Evolutionary conservation across 2,888 invertebrate genomes (phyloP).

Genomic region (Cosmopolites sordidus): DNA sequence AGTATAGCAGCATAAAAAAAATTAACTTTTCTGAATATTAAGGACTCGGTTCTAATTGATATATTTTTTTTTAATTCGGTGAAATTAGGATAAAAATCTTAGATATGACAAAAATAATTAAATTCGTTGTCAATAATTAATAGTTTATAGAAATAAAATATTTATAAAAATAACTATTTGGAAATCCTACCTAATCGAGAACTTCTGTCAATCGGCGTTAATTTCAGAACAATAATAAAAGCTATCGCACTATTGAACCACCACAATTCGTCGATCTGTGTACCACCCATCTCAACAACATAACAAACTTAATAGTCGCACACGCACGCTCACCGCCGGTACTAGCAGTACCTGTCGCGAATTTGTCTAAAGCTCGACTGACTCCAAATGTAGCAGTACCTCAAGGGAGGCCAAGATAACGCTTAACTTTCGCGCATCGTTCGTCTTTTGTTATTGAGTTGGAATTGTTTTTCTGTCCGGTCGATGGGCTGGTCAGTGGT

Average conservation of each 20-base stretch:
- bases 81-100: no score
- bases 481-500: not conserved
- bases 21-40: no score
- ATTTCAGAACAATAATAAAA: no score
- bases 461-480: conserved; percentile 16
- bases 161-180: no score
- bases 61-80: no score
- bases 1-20: no score
- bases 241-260: not conserved
- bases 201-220: no score
- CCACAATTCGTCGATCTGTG: not conserved
- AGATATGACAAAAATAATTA: no score
- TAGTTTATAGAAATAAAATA: no score
- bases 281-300: not conserved
- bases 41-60: no score
- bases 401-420: conserved; percentile 24
- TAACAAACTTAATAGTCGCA: not conserved
- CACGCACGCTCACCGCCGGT: conserved; percentile 16
- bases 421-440: conserved; percentile 25
- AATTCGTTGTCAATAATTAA: no score
- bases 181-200: no score
- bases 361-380: conserved; percentile 25
- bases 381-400: conserved; percentile 13
- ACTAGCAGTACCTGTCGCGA: conserved; percentile 24
- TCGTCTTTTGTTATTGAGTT: conserved; percentile 22